A percentile compares a stretch with the other conserved stretches of the same genome.
Evolutionary conservation across 2,113 vertebrate genomes (phyloP).

Genomic region (Hemibagrus wyckioides): DNA sequence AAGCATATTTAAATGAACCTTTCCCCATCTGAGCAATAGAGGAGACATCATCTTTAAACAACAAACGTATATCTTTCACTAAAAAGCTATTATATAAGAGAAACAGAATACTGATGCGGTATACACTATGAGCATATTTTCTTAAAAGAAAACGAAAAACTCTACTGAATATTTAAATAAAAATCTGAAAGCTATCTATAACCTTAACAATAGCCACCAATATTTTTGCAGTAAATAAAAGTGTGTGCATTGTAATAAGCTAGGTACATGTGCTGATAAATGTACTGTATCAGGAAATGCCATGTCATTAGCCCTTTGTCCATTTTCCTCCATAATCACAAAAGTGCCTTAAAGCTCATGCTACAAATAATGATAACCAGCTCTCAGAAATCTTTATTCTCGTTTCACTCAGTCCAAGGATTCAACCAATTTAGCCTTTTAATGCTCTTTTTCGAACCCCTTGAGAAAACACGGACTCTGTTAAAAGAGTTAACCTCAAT

Average conservation of each 20-base stretch:
- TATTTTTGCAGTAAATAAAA: background rate
- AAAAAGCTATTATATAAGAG: background rate
- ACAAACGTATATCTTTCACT: background rate
- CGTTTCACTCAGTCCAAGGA: background rate
- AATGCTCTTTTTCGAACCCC: background rate
- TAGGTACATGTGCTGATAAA: background rate
- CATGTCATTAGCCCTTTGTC: background rate
- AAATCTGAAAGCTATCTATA: background rate
- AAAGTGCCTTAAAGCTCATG: background rate
- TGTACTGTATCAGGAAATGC: background rate
- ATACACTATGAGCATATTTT: background rate
- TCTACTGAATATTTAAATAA: background rate
- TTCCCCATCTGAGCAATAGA: constrained; percentile 44
- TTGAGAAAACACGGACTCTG: background rate
- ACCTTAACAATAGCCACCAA: background rate
- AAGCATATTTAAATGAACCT: constrained; percentile 24
- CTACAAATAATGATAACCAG: background rate
- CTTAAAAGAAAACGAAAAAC: background rate
- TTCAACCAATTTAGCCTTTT: background rate
- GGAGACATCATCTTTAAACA: background rate
- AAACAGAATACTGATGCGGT: background rate
- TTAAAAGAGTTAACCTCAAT: background rate
- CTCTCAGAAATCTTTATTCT: background rate
- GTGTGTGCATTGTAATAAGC: too few relatives aligned
- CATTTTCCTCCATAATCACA: background rate